Evolutionary conservation across 2,888 invertebrate genomes (phyloP).

Genomic region (Ischnura elegans): DNA sequence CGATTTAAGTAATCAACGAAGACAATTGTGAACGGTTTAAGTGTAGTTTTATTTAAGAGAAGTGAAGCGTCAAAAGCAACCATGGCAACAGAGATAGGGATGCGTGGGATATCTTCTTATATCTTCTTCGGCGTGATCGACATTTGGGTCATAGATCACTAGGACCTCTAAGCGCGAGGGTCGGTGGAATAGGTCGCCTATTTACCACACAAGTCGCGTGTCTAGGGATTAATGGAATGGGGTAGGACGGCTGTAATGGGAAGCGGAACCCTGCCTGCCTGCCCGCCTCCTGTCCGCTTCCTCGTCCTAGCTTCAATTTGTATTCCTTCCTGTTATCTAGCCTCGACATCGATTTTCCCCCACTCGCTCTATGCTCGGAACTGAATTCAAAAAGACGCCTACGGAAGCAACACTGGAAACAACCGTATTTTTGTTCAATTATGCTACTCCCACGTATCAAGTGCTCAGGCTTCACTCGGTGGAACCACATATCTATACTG

Average conservation of each 20-base stretch:
- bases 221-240: conserved; percentile 1
- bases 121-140: not conserved
- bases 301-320: not conserved
- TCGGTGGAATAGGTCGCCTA: not conserved
- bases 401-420: too few relatives aligned
- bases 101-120: too few relatives aligned
- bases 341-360: not conserved
- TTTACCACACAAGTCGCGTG: not conserved
- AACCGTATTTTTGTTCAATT: too few relatives aligned
- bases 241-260: too few relatives aligned
- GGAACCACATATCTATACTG: too few relatives aligned
- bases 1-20: too few relatives aligned
- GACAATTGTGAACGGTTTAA: too few relatives aligned
- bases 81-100: too few relatives aligned
- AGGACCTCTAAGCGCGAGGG: not conserved
- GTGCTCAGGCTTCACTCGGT: too few relatives aligned
- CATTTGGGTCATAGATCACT: conserved; percentile 9
- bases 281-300: not conserved
- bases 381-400: not conserved
- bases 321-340: not conserved
- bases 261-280: not conserved
- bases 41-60: too few relatives aligned
- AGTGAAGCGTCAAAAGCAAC: too few relatives aligned
- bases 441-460: too few relatives aligned
- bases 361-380: not conserved